Conservation (phyloP, 2,113 vertebrate genomes). For the Protobothrops flavoviridis region DNA sequence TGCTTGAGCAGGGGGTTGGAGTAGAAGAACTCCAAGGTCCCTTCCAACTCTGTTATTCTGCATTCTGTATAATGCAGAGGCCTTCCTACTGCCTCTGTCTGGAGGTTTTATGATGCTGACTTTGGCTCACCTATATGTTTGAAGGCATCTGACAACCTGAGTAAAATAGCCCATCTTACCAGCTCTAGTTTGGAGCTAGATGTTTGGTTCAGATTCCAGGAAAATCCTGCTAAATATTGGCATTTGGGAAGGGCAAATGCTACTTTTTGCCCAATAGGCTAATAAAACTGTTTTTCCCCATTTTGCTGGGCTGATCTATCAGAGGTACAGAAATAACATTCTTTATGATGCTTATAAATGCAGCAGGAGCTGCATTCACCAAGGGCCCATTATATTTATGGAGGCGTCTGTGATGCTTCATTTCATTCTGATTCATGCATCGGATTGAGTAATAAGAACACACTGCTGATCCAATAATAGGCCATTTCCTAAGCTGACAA, state of each 20-base stretch:
- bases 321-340: slow-evolving; percentile 33
- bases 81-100: neutral
- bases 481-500: slow-evolving; percentile 28
- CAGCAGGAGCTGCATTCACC: slow-evolving; percentile 27
- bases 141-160: neutral
- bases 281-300: slow-evolving; percentile 15
- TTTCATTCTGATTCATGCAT: slow-evolving; percentile 33
- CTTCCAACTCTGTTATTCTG: neutral
- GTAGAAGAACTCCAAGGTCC: neutral
- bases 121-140: no score
- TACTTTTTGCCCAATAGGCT: neutral
- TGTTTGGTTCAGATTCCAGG: neutral
- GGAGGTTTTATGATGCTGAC: neutral
- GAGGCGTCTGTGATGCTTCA: slow-evolving; percentile 26
- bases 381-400: slow-evolving; percentile 32
- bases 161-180: neutral
- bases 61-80: no score
- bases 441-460: slow-evolving; percentile 30
- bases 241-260: neutral
- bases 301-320: slow-evolving; percentile 27
- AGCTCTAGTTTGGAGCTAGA: neutral
- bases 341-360: slow-evolving; percentile 35
- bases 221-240: neutral
- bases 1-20: neutral
- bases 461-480: slow-evolving; percentile 27